Percentiles rank a stretch among this genome's conserved stretches.
phyloP scores from a whole-genome alignment of 2,113 vertebrate species.

The Brevimyrus niger region DNA sequence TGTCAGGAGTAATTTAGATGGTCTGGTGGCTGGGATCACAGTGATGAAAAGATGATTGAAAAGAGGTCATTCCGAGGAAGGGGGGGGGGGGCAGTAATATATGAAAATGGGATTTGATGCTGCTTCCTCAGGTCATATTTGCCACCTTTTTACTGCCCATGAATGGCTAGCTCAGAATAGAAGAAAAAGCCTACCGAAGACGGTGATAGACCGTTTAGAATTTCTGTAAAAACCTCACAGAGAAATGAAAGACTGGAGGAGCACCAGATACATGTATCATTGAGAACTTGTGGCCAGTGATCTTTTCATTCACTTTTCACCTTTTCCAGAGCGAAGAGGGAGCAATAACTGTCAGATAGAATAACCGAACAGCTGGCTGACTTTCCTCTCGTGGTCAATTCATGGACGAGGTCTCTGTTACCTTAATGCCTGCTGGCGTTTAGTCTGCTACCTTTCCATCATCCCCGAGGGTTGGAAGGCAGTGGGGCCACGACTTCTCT shows the following conservation, averaged over 20 bases:
- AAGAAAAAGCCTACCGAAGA: neutral
- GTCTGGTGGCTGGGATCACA: neutral
- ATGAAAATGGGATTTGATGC: neutral
- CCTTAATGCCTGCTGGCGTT: slow-evolving; percentile 8
- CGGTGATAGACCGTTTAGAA: neutral
- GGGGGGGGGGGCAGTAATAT: neutral
- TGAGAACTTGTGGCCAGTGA: neutral
- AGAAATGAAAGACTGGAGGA: neutral
- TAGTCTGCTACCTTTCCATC: neutral
- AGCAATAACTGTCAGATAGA: slow-evolving; percentile 3
- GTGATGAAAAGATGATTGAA: neutral
- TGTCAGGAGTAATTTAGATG: neutral
- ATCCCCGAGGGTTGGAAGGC: neutral
- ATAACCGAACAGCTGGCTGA: slow-evolving; percentile 6
- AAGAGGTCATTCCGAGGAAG: neutral
- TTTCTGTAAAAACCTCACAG: neutral
- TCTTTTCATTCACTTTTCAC: slow-evolving; percentile 10
- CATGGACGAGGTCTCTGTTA: neutral
- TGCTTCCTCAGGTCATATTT: neutral
- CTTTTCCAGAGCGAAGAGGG: neutral
- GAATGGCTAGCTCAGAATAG: neutral
- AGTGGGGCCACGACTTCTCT: neutral
- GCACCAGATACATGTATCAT: neutral
- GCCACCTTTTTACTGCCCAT: neutral
- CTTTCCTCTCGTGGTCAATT: neutral